Evolutionary conservation across 2,113 vertebrate species (phyloP), one percentile per base, ranked within the genome.

Genomic region (Neogale vison): DNA sequence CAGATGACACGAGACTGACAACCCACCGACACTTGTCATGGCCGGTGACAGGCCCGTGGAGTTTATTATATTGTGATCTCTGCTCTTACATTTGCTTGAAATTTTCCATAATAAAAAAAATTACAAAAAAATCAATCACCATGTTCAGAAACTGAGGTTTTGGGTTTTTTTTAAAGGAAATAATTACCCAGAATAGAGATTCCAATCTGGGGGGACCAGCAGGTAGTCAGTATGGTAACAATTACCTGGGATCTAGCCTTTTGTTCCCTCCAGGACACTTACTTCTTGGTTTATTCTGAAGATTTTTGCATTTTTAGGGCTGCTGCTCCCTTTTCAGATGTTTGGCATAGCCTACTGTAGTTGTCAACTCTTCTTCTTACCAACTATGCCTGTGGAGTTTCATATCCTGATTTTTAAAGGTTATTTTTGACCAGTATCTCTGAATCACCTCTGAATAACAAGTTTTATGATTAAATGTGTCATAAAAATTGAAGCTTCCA

Each of bases 391-490:
- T 77, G 7, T 82, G 36, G 79, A 71, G 93, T 83, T 65, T 85
- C 79, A 80, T 69, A 89, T n/a, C 94, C 57, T 88, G 71, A 93
- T 86, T 91, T 21, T 31, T 82, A 91, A 72, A 93, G 77, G 86
- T 20, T 94, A 89, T 93, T 96, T 97, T 88, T 76, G 29, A 88
- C 59, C 0, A 72, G 50, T 67, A 91, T 47, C 45, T 87, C 9
- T 31, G 4, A 94, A 88, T 88, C 45, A 72, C 15, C 88, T 72
- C 45, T 72, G 47, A 96, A 52, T 72, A 95, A 74, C 26, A 94
- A 63, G 91, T 86, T 95, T 95, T 72, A 91, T 52, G 26, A 90
- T 74, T 90, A 77, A 74, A 90, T 90, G 88, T 83, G 29, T 13
- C 80, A 76, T 42, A 80, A 82, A 97, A 93, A 69, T n/a, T 10